Conservation (phyloP, 2,113 vertebrate genomes). For the Ictalurus furcatus region DNA sequence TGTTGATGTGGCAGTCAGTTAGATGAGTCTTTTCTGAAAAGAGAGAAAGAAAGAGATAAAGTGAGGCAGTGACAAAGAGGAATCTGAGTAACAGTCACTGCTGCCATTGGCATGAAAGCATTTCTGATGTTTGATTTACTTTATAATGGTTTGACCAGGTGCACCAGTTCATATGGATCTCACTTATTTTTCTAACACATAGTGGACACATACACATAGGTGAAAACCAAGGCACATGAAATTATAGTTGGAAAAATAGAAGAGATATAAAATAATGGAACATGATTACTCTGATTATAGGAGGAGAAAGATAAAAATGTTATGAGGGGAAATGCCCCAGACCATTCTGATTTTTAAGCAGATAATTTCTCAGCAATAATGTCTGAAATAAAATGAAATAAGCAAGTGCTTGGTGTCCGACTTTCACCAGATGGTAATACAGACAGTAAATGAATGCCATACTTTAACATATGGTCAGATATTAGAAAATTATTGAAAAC, state of each 20-base stretch:
- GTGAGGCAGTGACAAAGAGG: background rate
- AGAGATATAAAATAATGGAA: background rate
- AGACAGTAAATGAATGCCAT: background rate
- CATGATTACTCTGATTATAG: background rate
- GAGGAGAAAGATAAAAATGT: background rate
- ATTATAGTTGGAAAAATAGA: background rate
- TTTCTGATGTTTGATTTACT: background rate
- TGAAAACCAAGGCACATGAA: background rate
- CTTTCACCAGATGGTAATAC: background rate
- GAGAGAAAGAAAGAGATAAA: background rate
- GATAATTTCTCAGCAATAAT: background rate
- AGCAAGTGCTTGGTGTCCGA: background rate
- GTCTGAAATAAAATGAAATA: background rate
- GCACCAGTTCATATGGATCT: too few species aligned
- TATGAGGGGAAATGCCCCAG: background rate
- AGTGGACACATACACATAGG: background rate
- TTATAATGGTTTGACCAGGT: background rate
- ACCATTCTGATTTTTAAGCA: background rate
- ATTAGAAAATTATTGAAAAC: background rate
- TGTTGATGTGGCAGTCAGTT: slow-evolving; percentile 58
- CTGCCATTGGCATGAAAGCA: background rate
- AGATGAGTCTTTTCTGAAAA: slow-evolving; percentile 17
- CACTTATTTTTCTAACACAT: background rate
- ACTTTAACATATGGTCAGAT: background rate
- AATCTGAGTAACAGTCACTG: background rate